Evolutionary conservation across 2,888 invertebrate species (phyloP).

Genomic region (Frankliniella fusca): DNA sequence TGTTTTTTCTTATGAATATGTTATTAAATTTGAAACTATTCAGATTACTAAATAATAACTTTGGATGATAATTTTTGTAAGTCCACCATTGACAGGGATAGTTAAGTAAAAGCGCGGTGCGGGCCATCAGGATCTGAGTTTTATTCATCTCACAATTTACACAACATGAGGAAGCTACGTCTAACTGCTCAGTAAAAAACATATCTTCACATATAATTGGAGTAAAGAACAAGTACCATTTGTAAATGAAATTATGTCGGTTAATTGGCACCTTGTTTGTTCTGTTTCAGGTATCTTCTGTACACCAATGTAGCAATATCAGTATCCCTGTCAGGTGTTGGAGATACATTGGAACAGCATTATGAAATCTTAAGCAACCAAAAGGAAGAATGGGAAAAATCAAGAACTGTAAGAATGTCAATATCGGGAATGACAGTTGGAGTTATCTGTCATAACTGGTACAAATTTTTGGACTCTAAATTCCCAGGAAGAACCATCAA

Average conservation of each 20-base stretch:
- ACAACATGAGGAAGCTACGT: background rate
- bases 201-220: too few relatives aligned
- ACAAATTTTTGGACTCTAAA: conserved; percentile 66
- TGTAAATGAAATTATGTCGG: too few relatives aligned
- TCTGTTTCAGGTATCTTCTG: conserved; percentile 59
- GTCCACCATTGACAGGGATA: background rate
- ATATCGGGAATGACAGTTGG: conserved; percentile 73
- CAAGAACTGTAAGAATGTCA: conserved; percentile 60
- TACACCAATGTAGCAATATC: conserved; percentile 78
- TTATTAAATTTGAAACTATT: too few relatives aligned
- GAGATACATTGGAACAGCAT: conserved; percentile 76
- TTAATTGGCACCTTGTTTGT: too few relatives aligned
- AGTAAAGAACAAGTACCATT: too few relatives aligned
- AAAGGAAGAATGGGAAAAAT: conserved; percentile 52
- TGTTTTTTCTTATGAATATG: background rate
- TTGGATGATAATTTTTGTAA: too few relatives aligned
- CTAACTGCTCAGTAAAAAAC: background rate
- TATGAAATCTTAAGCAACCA: conserved; percentile 59
- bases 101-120: background rate
- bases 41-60: too few relatives aligned
- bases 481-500: conserved; percentile 64
- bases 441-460: conserved; percentile 81
- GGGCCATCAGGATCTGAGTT: too few relatives aligned
- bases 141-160: background rate
- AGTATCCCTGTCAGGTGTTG: conserved; percentile 66